Evolutionary conservation across 2,797 vertebrate genomes (phyloP).

Genomic region (Mormyrus hasselquistii): DNA sequence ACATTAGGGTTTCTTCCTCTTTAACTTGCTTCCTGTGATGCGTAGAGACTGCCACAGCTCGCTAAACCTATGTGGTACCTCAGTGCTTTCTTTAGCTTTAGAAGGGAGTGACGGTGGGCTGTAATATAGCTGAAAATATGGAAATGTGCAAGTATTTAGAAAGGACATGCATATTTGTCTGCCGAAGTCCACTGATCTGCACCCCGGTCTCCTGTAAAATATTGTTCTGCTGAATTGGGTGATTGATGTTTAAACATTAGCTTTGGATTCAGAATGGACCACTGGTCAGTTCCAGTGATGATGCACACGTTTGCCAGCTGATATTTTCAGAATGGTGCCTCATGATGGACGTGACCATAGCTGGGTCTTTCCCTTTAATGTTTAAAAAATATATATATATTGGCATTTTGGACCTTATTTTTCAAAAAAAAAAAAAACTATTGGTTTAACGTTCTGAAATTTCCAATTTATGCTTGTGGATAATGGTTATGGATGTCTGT

Average conservation of each 20-base stretch:
- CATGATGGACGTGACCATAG: background rate
- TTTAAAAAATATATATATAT: no score
- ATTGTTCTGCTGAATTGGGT: background rate
- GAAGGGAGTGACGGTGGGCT: background rate
- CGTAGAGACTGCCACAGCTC: background rate
- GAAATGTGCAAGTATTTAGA: background rate
- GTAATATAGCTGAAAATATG: background rate
- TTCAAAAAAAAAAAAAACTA: background rate
- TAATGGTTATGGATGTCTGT: background rate
- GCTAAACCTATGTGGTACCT: background rate
- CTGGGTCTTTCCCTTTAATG: background rate
- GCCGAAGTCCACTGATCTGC: background rate
- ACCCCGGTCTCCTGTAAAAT: background rate
- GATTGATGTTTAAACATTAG: background rate
- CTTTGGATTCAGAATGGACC: background rate
- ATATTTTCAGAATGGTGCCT: background rate
- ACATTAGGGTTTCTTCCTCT: background rate
- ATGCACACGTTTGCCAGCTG: background rate
- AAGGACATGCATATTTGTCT: background rate
- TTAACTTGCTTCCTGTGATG: background rate
- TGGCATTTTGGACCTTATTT: background rate
- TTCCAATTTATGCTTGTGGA: background rate
- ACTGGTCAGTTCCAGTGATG: background rate
- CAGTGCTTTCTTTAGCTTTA: background rate
- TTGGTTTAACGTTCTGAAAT: background rate